Conservation (phyloP, 2,113 vertebrate species). For the Zapus hudsonius region DNA sequence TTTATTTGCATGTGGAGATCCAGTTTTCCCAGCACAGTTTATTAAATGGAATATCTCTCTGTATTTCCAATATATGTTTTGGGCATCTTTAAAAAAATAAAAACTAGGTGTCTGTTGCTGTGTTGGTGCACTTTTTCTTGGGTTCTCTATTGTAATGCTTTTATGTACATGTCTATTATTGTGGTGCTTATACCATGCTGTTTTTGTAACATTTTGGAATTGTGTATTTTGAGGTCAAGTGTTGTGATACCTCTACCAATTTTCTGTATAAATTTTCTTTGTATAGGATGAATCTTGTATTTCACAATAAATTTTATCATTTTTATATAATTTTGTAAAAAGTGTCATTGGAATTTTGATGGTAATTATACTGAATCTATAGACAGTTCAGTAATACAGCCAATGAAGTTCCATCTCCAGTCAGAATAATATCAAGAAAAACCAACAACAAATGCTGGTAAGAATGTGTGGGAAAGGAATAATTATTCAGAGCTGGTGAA, state of each 20-base stretch:
- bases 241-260: background rate
- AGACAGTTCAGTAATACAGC: background rate
- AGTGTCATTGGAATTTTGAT: background rate
- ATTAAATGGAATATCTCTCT: background rate
- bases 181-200: background rate
- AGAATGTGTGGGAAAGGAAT: background rate
- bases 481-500: background rate
- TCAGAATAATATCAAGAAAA: too few relatives aligned
- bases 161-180: background rate
- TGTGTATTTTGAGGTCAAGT: background rate
- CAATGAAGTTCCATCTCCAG: background rate
- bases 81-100: background rate
- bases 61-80: background rate
- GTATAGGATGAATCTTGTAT: background rate
- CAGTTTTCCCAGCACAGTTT: background rate
- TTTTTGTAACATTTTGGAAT: background rate
- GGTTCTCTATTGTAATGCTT: background rate
- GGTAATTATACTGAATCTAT: background rate
- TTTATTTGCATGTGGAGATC: background rate
- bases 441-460: background rate
- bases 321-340: background rate
- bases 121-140: background rate
- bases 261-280: background rate
- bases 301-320: background rate
- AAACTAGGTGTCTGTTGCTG: background rate